A percentile compares a stretch with the other conserved stretches of the same genome.
These are phyloP conservation scores for Gadus macrocephalus DNA, from an alignment of 2,113 vertebrate genomes.

Conservation along the genomic window DNA sequence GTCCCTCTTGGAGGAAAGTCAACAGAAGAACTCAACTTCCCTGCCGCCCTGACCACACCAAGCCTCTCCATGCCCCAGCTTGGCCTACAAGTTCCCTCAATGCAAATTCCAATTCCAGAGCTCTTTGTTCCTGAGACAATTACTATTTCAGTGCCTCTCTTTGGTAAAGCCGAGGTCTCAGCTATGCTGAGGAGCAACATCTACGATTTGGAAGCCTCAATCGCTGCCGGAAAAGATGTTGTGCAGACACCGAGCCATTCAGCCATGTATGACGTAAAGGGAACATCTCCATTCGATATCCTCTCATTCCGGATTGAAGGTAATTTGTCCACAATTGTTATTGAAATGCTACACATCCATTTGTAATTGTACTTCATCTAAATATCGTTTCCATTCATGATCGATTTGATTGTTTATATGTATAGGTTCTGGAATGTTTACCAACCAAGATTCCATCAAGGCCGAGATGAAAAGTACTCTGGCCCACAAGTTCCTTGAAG, in stretches of 20 bases:
- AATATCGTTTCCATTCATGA: neutral
- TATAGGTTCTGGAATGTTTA: conserved; percentile 78
- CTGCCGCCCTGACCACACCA: conserved; percentile 71
- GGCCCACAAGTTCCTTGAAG: conserved; percentile 78
- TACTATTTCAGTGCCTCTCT: conserved; percentile 75
- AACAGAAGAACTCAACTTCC: conserved; percentile 72
- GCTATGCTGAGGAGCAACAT: conserved; percentile 82
- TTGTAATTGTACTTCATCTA: neutral
- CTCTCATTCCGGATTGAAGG: conserved; percentile 82
- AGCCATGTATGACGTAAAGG: conserved; percentile 70
- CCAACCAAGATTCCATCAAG: conserved; percentile 64
- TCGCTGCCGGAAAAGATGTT: conserved; percentile 74
- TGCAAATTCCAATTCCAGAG: conserved; percentile 73
- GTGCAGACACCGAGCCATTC: conserved; percentile 58
- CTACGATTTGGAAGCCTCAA: conserved; percentile 82
- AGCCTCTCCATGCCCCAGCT: conserved; percentile 68
- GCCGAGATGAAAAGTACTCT: conserved; percentile 70
- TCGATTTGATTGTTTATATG: conserved; percentile 21
- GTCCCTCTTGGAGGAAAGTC: conserved; percentile 86
- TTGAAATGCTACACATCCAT: neutral
- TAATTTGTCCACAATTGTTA: conserved; percentile 45
- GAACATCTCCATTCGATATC: conserved; percentile 76
- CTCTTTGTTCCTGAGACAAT: conserved; percentile 74
- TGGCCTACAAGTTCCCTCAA: conserved; percentile 74
- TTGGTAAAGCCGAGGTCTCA: conserved; percentile 79